phyloP scores from a whole-genome alignment of 1,140 invertebrate genomes.

The Tetragnatha versicolor region DNA sequence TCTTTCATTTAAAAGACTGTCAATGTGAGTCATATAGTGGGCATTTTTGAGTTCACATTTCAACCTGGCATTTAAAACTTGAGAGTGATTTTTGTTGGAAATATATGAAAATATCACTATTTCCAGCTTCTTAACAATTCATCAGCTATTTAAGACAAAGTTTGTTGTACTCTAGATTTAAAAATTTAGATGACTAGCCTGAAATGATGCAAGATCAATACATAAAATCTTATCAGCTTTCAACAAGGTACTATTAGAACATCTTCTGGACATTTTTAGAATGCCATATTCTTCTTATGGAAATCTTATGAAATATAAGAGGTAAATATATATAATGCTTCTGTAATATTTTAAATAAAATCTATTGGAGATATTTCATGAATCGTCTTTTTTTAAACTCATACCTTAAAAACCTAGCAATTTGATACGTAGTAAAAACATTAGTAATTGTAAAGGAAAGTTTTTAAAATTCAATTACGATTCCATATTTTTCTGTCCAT shows the following conservation, averaged over 20 bases:
- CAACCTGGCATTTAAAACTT: background rate
- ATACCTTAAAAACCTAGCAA: too few species aligned
- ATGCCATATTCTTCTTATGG: conserved; percentile 37
- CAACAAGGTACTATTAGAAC: background rate
- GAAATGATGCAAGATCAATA: background rate
- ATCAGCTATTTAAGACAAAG: background rate
- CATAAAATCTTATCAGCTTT: background rate
- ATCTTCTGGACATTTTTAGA: conserved; percentile 11
- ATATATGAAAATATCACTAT: background rate
- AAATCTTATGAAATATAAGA: conserved; percentile 22
- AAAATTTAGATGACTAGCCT: background rate
- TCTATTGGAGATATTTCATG: conserved; percentile 37
- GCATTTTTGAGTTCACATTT: background rate
- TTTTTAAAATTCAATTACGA: too few species aligned
- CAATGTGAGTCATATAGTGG: background rate
- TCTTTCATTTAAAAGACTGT: background rate
- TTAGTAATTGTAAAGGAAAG: too few species aligned
- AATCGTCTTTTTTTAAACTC: too few species aligned
- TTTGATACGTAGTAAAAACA: too few species aligned
- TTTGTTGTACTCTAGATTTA: background rate
- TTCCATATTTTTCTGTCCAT: too few species aligned
- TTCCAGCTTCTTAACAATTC: background rate
- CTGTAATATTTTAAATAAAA: conserved; percentile 53
- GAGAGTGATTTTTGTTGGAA: background rate
- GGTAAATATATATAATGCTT: conserved; percentile 40